A percentile compares a stretch with the other conserved stretches of the same genome.
phyloP scores from a whole-genome alignment of 92 coral and sea anemone genomes.

The Ricordea florida region DNA sequence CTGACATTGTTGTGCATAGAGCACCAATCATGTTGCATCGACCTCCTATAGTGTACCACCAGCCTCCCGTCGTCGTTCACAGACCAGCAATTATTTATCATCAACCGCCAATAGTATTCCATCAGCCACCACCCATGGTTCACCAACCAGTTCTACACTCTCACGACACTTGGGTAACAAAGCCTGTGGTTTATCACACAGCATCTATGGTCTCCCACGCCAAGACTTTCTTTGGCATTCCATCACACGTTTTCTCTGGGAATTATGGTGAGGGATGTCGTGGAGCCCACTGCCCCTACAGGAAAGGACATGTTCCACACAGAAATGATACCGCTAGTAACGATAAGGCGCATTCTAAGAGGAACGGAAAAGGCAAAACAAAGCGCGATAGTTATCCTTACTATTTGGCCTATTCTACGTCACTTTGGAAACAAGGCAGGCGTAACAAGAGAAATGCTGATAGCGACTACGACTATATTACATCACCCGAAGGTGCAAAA shows the following conservation, averaged over 20 bases:
- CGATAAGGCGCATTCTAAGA: slow-evolving; percentile 7
- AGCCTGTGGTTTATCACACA: slow-evolving; percentile 80
- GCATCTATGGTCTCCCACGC: slow-evolving; percentile 73
- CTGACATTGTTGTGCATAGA: slow-evolving; percentile 98
- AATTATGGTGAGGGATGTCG: slow-evolving; percentile 48
- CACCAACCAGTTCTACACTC: slow-evolving; percentile 96
- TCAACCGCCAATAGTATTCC: slow-evolving; percentile 96
- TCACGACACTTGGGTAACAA: slow-evolving; percentile 91
- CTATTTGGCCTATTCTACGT: slow-evolving; percentile 54
- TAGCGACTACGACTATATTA: slow-evolving; percentile 42
- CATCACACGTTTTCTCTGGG: slow-evolving; percentile 73
- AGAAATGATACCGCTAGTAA: slow-evolving; percentile 12
- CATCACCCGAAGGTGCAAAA: slow-evolving; percentile 69
- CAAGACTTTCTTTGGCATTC: slow-evolving; percentile 80
- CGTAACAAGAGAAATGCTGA: slow-evolving; percentile 43
- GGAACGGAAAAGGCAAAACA: not conserved
- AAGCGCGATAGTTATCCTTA: slow-evolving; percentile 69
- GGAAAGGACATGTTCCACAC: slow-evolving; percentile 78
- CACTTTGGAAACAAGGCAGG: slow-evolving; percentile 59
- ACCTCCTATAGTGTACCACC: slow-evolving; percentile 95
- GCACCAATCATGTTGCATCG: slow-evolving; percentile 96
- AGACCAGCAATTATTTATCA: slow-evolving; percentile 97
- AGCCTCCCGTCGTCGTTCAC: slow-evolving; percentile 97
- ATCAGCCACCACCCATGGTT: slow-evolving; percentile 96
- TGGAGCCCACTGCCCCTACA: slow-evolving; percentile 65